Conservation (phyloP, 2,113 vertebrate genomes). For the Lophura nycthemera region DNA sequence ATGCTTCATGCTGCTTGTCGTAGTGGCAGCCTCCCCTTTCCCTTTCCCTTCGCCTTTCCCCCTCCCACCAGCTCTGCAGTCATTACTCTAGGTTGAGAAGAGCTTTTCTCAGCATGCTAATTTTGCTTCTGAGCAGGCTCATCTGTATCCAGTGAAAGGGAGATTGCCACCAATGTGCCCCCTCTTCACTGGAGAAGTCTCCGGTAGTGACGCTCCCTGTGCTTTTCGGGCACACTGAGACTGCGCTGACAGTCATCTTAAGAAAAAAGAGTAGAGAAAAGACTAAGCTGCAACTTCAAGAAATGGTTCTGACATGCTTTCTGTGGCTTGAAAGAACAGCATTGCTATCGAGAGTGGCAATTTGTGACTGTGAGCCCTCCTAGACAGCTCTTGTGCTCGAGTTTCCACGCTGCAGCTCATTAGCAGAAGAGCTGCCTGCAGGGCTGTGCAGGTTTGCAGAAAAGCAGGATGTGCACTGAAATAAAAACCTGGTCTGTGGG, state of each 20-base stretch:
- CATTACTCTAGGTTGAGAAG: not conserved
- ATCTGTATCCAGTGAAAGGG: not conserved
- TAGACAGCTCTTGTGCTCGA: not conserved
- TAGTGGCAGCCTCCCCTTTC: not conserved
- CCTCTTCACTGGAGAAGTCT: not conserved
- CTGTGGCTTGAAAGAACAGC: not conserved
- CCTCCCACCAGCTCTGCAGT: not conserved
- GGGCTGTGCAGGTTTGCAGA: not conserved
- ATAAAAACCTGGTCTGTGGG: not conserved
- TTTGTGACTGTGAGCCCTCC: not conserved
- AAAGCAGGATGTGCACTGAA: not conserved
- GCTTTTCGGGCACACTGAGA: not conserved
- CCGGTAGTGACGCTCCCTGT: fast-evolving
- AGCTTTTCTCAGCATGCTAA: slow-evolving; percentile 3
- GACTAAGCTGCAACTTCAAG: not conserved
- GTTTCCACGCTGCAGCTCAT: not conserved
- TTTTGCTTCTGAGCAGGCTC: not conserved
- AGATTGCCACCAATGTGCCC: not conserved
- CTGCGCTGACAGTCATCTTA: not conserved
- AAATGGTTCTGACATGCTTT: not conserved
- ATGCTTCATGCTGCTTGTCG: not conserved
- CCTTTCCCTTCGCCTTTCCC: not conserved
- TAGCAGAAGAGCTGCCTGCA: not conserved
- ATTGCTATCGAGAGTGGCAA: not conserved
- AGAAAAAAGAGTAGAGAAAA: not conserved